A percentile compares a stretch with the other conserved stretches of the same genome.
Evolutionary conservation across 2,113 vertebrate genomes (phyloP).

Genomic region (Elaphurus davidianus): DNA sequence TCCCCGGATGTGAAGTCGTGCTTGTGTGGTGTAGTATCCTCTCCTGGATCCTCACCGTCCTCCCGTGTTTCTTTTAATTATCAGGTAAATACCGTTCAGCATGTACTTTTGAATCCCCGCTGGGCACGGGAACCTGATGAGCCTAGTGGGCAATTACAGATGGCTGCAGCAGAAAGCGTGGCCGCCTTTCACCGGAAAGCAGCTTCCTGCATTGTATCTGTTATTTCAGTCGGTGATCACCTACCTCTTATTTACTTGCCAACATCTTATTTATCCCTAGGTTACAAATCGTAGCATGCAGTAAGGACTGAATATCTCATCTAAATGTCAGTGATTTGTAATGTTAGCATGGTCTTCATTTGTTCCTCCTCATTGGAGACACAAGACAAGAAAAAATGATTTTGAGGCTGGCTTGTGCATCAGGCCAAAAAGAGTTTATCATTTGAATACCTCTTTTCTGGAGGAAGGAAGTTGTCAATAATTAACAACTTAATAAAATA

Average conservation of each 20-base stretch:
- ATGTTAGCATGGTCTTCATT: neutral
- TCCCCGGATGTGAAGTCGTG: neutral
- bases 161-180: neutral
- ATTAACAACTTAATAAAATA: neutral
- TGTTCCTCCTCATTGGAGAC: neutral
- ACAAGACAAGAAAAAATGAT: neutral
- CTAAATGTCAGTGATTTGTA: neutral
- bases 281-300: neutral
- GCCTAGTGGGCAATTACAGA: neutral
- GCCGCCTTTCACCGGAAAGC: neutral
- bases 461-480: neutral
- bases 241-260: neutral
- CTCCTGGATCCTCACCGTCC: accelerated
- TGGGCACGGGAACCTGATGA: neutral
- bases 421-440: neutral
- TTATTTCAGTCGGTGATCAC: neutral
- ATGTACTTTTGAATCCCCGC: neutral
- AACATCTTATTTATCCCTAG: neutral
- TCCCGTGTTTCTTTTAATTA: neutral
- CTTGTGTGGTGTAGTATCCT: neutral
- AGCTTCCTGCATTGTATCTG: neutral
- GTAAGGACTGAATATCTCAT: neutral
- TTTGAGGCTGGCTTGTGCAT: neutral
- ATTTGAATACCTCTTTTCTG: neutral
- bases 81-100: neutral